Evolutionary conservation across 2,888 invertebrate species (phyloP).

Genomic region (Hyalella azteca): DNA sequence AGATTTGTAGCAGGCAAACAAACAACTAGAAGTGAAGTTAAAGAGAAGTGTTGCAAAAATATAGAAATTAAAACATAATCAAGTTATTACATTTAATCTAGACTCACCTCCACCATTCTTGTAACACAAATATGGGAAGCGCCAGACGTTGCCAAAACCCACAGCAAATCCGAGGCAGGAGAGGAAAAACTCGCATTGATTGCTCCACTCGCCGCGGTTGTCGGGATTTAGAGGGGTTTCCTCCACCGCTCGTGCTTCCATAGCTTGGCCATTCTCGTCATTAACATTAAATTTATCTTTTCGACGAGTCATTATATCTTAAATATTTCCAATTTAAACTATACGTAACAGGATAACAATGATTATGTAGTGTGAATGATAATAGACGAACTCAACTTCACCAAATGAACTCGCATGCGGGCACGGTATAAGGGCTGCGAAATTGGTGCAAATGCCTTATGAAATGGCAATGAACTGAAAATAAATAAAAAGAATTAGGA

Average conservation of each 20-base stretch:
- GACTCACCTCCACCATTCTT: constrained; percentile 73
- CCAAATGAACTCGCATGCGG: too few species aligned
- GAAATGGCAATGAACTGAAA: too few species aligned
- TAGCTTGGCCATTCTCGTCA: neutral
- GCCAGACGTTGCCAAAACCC: constrained; percentile 77
- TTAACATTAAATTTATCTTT: neutral
- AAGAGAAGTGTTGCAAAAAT: too few species aligned
- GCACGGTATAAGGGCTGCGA: too few species aligned
- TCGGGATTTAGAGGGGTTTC: neutral
- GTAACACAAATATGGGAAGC: constrained; percentile 77
- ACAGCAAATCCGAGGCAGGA: constrained; percentile 76
- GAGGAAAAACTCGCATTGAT: constrained; percentile 70
- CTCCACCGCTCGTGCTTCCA: neutral
- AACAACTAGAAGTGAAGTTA: too few species aligned
- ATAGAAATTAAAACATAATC: neutral
- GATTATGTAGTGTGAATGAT: too few species aligned
- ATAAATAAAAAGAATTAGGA: too few species aligned
- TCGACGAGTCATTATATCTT: neutral
- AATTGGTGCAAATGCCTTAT: too few species aligned
- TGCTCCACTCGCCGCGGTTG: constrained; percentile 45
- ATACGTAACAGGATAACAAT: too few species aligned
- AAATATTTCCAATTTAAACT: too few species aligned
- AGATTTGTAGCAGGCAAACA: too few species aligned
- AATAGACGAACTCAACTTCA: too few species aligned
- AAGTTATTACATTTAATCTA: neutral